phyloP scores from a whole-genome alignment of 2,888 invertebrate species.

The Frankliniella fusca region DNA sequence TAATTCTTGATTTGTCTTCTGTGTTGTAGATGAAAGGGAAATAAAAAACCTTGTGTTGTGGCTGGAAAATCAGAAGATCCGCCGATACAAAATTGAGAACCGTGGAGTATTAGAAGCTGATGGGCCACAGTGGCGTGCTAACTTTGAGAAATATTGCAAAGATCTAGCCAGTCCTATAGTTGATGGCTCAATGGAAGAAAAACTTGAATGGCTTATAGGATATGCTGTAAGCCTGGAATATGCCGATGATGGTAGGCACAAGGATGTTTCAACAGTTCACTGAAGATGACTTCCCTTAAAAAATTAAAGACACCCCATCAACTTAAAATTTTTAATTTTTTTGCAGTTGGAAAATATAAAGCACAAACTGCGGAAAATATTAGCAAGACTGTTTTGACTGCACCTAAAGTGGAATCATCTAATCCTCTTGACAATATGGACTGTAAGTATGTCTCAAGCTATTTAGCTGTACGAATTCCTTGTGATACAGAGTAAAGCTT shows the following conservation, averaged over 20 bases:
- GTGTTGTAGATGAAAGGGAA: constrained; percentile 66
- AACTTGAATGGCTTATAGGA: constrained; percentile 80
- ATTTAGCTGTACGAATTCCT: constrained; percentile 2
- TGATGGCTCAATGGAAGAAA: constrained; percentile 58
- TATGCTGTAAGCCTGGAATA: constrained; percentile 80
- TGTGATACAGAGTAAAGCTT: constrained; percentile 28
- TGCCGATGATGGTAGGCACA: constrained; percentile 64
- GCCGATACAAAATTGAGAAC: constrained; percentile 79
- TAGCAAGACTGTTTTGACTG: constrained; percentile 54
- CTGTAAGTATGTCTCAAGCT: constrained; percentile 59
- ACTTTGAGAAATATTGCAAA: constrained; percentile 67
- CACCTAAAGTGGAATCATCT: constrained; percentile 69
- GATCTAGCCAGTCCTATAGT: constrained; percentile 70
- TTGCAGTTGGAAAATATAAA: constrained; percentile 67
- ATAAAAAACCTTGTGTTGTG: constrained; percentile 78
- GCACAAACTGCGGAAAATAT: constrained; percentile 59
- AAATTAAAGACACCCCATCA: constrained; percentile 27
- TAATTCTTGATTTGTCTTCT: constrained; percentile 24
- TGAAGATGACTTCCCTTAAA: not conserved
- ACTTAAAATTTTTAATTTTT: constrained; percentile 35
- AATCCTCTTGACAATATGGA: constrained; percentile 83
- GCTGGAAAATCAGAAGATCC: constrained; percentile 91
- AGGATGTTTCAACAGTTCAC: constrained; percentile 11
- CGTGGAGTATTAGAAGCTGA: constrained; percentile 66
- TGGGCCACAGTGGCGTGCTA: constrained; percentile 63